A percentile compares a stretch with the other conserved stretches of the same genome.
Conservation (phyloP, 92 coral and sea anemone genomes). For the Phymanthus crucifer region DNA sequence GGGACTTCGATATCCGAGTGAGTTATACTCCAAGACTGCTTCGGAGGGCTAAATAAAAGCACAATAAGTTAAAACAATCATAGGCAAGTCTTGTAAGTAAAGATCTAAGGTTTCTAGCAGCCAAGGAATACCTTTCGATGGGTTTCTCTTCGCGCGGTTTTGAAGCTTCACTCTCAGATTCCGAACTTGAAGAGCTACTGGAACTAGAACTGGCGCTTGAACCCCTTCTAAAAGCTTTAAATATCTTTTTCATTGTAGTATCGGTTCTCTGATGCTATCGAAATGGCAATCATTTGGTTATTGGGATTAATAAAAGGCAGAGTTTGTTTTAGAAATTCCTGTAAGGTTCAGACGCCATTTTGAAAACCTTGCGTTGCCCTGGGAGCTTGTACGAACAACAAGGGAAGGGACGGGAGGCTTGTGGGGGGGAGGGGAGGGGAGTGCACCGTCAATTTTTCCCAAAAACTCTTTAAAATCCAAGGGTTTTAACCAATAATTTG, state of each 20-base stretch:
- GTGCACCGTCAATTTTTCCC: not conserved
- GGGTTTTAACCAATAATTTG: too few species aligned
- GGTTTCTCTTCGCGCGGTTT: slow-evolving; percentile 43
- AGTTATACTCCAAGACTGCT: slow-evolving; percentile 72
- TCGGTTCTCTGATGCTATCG: not conserved
- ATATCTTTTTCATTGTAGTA: slow-evolving; percentile 9
- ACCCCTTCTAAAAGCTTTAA: slow-evolving; percentile 59
- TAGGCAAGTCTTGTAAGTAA: not conserved
- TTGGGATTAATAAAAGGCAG: not conserved
- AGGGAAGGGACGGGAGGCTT: slow-evolving; percentile 23
- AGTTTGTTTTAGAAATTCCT: slow-evolving; percentile 56
- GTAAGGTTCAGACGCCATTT: slow-evolving; percentile 75
- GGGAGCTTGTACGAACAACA: slow-evolving; percentile 45
- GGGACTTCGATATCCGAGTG: slow-evolving; percentile 75
- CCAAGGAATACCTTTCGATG: slow-evolving; percentile 23
- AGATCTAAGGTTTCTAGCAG: not conserved
- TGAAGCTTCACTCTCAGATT: slow-evolving; percentile 36
- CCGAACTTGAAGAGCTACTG: slow-evolving; percentile 62
- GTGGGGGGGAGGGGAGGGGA: not conserved
- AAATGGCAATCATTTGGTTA: not conserved
- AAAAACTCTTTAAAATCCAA: not conserved
- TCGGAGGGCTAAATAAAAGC: slow-evolving; percentile 42
- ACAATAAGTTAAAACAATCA: slow-evolving; percentile 1
- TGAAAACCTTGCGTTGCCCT: slow-evolving; percentile 82
- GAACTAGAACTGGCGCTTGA: slow-evolving; percentile 78